Percentiles rank a stretch among this genome's conserved stretches.
Evolutionary conservation across 2,113 vertebrate species (phyloP).

Genomic region (Daboia siamensis): DNA sequence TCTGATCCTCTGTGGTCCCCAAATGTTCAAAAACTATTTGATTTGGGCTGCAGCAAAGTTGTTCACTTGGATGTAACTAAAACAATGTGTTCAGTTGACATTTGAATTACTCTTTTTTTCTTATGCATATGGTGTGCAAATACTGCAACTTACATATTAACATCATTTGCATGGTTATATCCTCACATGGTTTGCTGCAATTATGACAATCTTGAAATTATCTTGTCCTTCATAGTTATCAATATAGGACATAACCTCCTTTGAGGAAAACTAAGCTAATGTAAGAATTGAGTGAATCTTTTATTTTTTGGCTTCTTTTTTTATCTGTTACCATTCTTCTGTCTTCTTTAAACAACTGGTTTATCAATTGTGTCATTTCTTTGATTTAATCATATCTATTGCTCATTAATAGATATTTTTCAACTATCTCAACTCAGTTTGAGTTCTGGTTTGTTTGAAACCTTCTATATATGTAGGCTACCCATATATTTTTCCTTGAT

Average conservation of each 20-base stretch:
- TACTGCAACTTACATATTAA: background rate
- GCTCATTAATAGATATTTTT: background rate
- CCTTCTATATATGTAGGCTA: background rate
- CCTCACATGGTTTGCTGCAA: background rate
- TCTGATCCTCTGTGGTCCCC: background rate
- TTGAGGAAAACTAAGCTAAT: background rate
- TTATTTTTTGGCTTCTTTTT: background rate
- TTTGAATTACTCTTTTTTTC: background rate
- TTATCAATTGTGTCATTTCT: background rate
- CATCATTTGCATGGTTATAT: background rate
- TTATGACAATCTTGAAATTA: background rate
- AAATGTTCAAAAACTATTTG: background rate
- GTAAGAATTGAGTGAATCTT: background rate
- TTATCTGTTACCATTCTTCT: background rate
- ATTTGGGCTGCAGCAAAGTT: background rate
- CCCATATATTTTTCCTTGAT: background rate
- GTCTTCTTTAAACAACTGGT: background rate
- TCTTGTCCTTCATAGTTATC: background rate
- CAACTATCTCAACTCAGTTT: background rate
- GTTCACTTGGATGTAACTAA: background rate
- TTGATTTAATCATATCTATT: background rate
- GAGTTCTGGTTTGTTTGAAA: background rate
- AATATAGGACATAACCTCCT: background rate
- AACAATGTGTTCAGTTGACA: background rate
- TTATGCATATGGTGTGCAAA: background rate